phyloP scores from a whole-genome alignment of 2,888 invertebrate species.

The Parnassius orleans region DNA sequence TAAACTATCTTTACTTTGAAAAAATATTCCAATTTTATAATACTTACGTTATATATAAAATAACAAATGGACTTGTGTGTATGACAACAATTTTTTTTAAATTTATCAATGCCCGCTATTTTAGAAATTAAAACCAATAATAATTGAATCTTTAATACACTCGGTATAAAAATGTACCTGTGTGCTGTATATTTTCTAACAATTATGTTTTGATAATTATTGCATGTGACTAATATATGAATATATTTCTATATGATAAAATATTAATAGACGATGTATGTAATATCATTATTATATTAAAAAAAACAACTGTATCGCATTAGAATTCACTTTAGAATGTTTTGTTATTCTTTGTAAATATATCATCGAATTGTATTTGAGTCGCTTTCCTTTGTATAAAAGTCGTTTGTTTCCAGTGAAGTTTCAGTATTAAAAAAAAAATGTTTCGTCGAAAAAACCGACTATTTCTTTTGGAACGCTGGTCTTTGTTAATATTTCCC shows the following conservation, averaged over 20 bases:
- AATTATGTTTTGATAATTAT: no score
- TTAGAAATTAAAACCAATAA: no score
- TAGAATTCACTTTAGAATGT: slow-evolving; percentile 42
- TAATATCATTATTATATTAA: not conserved
- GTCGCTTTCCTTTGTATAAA: slow-evolving; percentile 55
- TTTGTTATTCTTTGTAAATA: slow-evolving; percentile 72
- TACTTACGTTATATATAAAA: no score
- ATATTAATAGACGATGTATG: no score
- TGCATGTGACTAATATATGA: no score
- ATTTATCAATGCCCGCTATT: no score
- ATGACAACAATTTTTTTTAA: no score
- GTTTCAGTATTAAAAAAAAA: slow-evolving; percentile 66
- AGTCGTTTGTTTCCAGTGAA: slow-evolving; percentile 51
- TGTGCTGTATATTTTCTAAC: no score
- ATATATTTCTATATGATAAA: no score
- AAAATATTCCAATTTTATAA: not conserved
- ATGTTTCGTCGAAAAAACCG: slow-evolving; percentile 41
- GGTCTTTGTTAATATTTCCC: slow-evolving; percentile 65
- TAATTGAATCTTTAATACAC: no score
- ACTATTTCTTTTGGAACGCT: slow-evolving; percentile 37
- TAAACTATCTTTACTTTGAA: not conserved
- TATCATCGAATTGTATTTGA: slow-evolving; percentile 49
- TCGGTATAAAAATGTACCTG: no score
- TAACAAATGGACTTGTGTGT: no score
- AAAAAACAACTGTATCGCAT: slow-evolving; percentile 48